Evolutionary conservation across 2,113 vertebrate genomes (phyloP), one percentile per base, ranked within the genome.

Genomic region (Litocranius walleri): DNA sequence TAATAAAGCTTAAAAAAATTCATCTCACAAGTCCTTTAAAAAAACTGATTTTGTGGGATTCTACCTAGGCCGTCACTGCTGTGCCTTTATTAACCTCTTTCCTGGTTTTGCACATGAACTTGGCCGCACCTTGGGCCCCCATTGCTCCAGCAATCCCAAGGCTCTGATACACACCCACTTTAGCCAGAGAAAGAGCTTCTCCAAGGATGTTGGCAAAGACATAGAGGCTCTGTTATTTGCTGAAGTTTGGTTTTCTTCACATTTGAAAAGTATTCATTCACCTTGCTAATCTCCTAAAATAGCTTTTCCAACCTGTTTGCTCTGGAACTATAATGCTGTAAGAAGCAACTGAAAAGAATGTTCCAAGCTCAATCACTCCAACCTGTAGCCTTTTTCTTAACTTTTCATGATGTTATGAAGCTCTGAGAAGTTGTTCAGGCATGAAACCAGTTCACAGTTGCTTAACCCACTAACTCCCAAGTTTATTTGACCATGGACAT

Each of bases 91-190:
- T 86, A 98, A 91, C 40, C 95, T 99, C 45, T 98, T 98, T 23
- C 97, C 98, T 19, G 85, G 97, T 86, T 98, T 98, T n/a, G 96
- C 95, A 64, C 98, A 99, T 93, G 98, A 99, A 97, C 98, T 99
- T 40, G 98, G 97, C 19, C 98, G 98, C 88, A 98, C 98, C 0
- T 94, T 99, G 90, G 98, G 98, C 23, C 97, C 99, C 7, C 56
- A 97, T n/a, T 98, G 98, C 91, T 99, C 97, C 7, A 97, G n/a
- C 80, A 98, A 98, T 10, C 98, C 98, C 2, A 97, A 98, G 50
- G 98, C 97, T 74, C 95, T 98, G 90, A 99, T 98, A 14, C 5
- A 12, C 90, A 98, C 96, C 95, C 94, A 97, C 74, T 93, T 96
- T 6, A 96, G 97, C 93, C 80, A 94, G 6, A 97, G 95, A 64